Evolutionary conservation across 2,113 vertebrate species (phyloP), one percentile per base, ranked within the genome.

Genomic region (Octodon degus): DNA sequence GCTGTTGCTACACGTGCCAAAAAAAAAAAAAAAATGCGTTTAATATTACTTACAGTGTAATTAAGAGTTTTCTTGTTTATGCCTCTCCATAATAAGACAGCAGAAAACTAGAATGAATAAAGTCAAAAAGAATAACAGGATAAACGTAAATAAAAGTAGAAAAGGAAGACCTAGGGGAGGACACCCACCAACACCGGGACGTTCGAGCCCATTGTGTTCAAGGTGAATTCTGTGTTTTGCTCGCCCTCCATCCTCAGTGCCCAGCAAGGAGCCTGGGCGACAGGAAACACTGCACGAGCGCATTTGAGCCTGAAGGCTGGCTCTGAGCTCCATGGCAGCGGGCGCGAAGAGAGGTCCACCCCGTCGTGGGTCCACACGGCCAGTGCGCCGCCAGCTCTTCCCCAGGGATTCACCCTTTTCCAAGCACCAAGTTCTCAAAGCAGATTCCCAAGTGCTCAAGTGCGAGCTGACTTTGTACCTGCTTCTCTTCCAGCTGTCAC

Each of bases 401-500:
- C 24, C 24, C 22, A 89, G 34, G n/a, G 70, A 22, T 20, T 80
- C 13, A 1, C 5, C 72, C 50, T 72, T 91, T 58, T 86, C 92
- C 12, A 25, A 47, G 20, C n/a, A 60, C 58, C 40, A 34, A 47
- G 10, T 27, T 32, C 60, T 67, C 32, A 81, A 62, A 72, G 60
- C 53, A 68, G 89, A 12, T 27, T 47, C 76, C 63, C 25, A 0
- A 62, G 37, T 22, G 20, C 19, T 70, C 25, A 0, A 62, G 34
- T 22, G 20, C 17, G 14, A 20, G 17, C 63, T 97, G 60, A 96
- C 34, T 5, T 2, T 22, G 62, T 30, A 40, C 63, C 24, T 80
- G 92, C 9, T 84, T 97, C 20, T 87, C 77, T 96, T 98, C 74
- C 98, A 99, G 99, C 98, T 91, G 99, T 99, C 60, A 98, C 98